Base-by-base conservation (phyloP, 2,888 invertebrate species). In the Caenorhabditis japonica region DNA sequence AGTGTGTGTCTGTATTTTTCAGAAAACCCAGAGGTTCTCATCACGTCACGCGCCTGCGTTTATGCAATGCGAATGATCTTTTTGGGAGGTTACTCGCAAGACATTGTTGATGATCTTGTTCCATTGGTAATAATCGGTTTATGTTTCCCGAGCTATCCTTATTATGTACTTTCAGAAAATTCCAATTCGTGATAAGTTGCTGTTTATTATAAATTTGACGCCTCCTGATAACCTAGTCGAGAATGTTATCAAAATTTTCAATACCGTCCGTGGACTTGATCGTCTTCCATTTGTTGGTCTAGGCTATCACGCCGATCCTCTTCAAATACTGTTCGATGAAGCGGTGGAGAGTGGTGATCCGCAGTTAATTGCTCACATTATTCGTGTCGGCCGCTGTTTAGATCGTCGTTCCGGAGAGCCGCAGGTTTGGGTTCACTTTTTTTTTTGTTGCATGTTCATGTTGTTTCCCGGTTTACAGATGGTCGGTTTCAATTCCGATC, bases 231-330 rank as follows among this genome's bases (percentile, higher is more conserved):
- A 55, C 13, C 19, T 73, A 17, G 38, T 66, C 0, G 55, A 55
- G 36, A 58, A 68, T 38, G 47, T 61, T n/a, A 38, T 58, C 8
- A 56, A 56, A 25, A 33, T 62, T 10, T 68, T 68, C 44, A 39
- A 68, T 19, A 44, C 25, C n/a, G 58, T 47, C 3, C 23, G 53
- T 21, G 74, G 74, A 41, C 43, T 74, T 4, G 74, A 74, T 30
- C 49, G 74, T n/a, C 58, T 74, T 7, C 41, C 68, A n/a, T 74
- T 74, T 53, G 68, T 69, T 34, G 74, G 74, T 25, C 38, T 74
- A 2, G 74, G 74, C 4, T 68, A 69, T 36, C 74, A 74, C 27
- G 43, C 53, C 1, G 68, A 74, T 38, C 30, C 58, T 17, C 52
- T 74, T 1, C 68, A 46, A 13, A 47, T 74, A 30, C 52, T 74